Evolutionary conservation across 2,797 vertebrate species (phyloP).

Genomic region (Epinephelus awoara): DNA sequence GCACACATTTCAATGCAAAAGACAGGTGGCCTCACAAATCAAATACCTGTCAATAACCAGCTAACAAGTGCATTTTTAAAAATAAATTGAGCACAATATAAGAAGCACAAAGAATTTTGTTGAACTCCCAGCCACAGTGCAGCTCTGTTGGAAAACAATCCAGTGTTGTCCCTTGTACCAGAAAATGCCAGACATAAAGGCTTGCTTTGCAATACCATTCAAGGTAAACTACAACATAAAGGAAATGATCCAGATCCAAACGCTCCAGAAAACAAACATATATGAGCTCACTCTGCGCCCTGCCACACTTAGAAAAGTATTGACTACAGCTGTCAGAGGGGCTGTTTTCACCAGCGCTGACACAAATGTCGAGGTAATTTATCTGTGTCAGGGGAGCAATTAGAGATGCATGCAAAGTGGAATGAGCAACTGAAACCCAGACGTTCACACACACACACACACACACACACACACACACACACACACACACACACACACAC

Average conservation of each 20-base stretch:
- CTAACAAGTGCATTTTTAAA: not conserved
- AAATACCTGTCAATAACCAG: not conserved
- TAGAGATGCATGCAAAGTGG: slow-evolving; percentile 10
- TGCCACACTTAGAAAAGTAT: slow-evolving; percentile 7
- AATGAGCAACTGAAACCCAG: not conserved
- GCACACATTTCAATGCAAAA: not conserved
- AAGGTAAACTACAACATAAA: not conserved
- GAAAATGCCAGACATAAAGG: not conserved
- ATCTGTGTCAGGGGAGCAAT: slow-evolving; percentile 39
- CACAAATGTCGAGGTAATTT: slow-evolving; percentile 57
- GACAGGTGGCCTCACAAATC: not conserved
- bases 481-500: no score
- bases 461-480: no score
- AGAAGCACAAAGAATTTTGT: no score
- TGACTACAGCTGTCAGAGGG: slow-evolving; percentile 41
- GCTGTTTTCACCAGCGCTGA: slow-evolving; percentile 31
- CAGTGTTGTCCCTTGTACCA: not conserved
- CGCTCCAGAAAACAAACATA: not conserved
- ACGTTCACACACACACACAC: no score
- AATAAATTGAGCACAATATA: no score
- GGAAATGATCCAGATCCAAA: not conserved
- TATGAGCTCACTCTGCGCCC: not conserved
- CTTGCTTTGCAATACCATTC: no score
- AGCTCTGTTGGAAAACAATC: no score
- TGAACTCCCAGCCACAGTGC: no score